Base-by-base conservation (phyloP, 2,113 vertebrate species). In the Callionymus lyra region DNA sequence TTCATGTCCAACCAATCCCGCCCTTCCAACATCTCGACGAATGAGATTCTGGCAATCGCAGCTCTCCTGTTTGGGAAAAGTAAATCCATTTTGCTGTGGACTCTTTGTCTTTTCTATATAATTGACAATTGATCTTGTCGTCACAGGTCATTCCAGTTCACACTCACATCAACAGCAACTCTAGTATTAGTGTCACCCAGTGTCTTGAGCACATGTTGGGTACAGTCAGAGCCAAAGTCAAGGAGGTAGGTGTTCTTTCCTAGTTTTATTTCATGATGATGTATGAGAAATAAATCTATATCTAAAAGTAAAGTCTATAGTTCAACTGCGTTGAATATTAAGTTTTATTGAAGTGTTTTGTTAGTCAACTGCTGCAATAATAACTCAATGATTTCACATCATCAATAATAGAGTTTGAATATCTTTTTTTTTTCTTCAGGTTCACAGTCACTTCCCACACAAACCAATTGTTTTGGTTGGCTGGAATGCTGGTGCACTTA, bases 11-110 rank as follows among this genome's bases (percentile, higher is more conserved):
- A 86, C 87, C 34, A 91, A 84, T 59, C 87, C 91, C 0, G 65
- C 86, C 60, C 88, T 93, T 47, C 86, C 90, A 41, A 86, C 91
- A 3, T 93, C 93, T 1, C 87, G 94, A 0, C 83, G 95, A 49
- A 92, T 94, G 71, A 89, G 93, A 16, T 98, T 99, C 85, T 99
- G 95, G 94, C 92, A 98, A 62, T 97, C 95, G 0, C 95, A 99
- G 81, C 91, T 99, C 12, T 93, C 93, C 59, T 98, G 94, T 66
- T 73, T 98, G 44, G 95, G 94, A 50, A 99, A 98, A 91, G 95
- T 92, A 6, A 18, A 16, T 10, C 4, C 35, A 1, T 10, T 0
- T 52, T 39, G 9, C 15, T 1, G 37, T 13, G 2, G 34, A n/a
- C 12, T 6, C 12, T 54, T 27, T 12, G 12, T 2, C 39, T 3